A percentile compares a stretch with the other conserved stretches of the same genome.
Conservation (phyloP, 2,888 invertebrate genomes). For the Allygus modestus region DNA sequence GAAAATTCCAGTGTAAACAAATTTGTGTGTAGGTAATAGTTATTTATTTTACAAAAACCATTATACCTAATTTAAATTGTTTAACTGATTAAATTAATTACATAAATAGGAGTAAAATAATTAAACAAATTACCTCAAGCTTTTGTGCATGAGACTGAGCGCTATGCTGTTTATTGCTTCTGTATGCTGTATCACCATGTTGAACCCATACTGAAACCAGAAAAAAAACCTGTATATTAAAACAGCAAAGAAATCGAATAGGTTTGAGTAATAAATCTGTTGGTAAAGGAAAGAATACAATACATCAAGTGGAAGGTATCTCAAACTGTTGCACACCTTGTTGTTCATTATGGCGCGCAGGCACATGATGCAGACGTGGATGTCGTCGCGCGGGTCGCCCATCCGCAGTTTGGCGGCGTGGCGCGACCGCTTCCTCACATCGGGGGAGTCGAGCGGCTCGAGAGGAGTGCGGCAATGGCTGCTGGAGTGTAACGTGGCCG, state of each 20-base stretch:
- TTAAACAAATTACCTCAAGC: constrained; percentile 80
- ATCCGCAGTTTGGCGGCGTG: constrained; percentile 94
- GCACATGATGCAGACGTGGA: constrained; percentile 99
- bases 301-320: too few species aligned
- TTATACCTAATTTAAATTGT: too few species aligned
- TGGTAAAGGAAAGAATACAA: too few species aligned
- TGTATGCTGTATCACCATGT: constrained; percentile 98
- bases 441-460: constrained; percentile 82
- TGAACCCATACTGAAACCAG: constrained; percentile 93
- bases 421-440: constrained; percentile 85
- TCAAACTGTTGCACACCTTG: constrained; percentile 81
- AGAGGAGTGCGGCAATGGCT: constrained; percentile 71
- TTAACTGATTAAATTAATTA: too few species aligned
- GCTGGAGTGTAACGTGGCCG: constrained; percentile 52
- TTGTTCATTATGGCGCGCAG: constrained; percentile 99
- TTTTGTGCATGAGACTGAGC: constrained; percentile 96
- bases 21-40: too few species aligned
- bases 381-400: constrained; percentile 98
- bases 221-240: too few species aligned
- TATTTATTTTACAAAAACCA: too few species aligned
- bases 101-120: too few species aligned
- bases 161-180: constrained; percentile 99
- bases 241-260: neutral
- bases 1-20: too few species aligned
- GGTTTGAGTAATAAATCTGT: too few species aligned